Conservation (phyloP, 2,797 vertebrate genomes). For the Gymnothorax reevesii region DNA sequence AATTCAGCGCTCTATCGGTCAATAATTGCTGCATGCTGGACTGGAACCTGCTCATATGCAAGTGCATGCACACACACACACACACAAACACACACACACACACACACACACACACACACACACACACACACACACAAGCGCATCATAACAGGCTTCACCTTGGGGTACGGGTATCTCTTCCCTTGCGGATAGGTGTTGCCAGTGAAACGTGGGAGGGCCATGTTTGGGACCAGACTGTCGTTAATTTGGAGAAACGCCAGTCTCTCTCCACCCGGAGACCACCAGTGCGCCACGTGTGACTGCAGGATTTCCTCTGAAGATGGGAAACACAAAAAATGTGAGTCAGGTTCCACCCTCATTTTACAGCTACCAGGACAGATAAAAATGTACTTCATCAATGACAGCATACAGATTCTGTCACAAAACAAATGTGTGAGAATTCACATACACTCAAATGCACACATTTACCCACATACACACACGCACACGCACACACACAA, state of each 20-base stretch:
- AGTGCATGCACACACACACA: not conserved
- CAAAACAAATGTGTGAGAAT: not conserved
- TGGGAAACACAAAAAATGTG: not conserved
- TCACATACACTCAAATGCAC: too few species aligned
- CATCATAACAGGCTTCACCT: conserved; percentile 65
- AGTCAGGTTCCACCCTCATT: conserved; percentile 26
- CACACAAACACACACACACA: not conserved
- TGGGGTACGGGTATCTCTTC: conserved; percentile 89
- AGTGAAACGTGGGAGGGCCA: conserved; percentile 89
- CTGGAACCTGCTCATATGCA: too few species aligned
- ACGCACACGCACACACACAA: too few species aligned
- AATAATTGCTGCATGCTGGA: too few species aligned
- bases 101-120: not conserved
- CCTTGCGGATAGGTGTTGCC: conserved; percentile 86
- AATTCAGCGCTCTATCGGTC: too few species aligned
- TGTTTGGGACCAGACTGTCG: conserved; percentile 89
- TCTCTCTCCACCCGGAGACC: conserved; percentile 95
- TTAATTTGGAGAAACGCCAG: conserved; percentile 94
- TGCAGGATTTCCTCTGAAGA: conserved; percentile 92
- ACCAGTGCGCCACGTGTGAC: conserved; percentile 93
- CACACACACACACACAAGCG: not conserved
- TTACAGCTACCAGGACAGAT: not conserved
- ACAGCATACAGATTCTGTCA: not conserved
- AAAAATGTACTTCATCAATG: not conserved
- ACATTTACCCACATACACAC: too few species aligned